Evolutionary conservation across 2,797 vertebrate species (phyloP), one percentile per base, ranked within the genome.

Genomic region (Gadopsis bispinosus): DNA sequence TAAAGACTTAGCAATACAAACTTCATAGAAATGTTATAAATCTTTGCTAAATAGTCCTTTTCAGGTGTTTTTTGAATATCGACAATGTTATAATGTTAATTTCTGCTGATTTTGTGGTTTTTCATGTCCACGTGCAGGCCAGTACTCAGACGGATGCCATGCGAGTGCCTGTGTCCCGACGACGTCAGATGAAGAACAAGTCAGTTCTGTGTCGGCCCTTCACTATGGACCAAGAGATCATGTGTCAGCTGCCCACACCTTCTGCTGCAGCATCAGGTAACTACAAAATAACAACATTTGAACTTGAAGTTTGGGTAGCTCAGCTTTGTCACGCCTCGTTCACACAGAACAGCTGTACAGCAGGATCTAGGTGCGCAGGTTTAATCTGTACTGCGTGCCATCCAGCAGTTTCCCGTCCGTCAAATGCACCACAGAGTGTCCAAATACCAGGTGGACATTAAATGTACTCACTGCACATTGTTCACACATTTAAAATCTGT

Each of bases 61-160:
- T 37, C 8, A 37, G 7, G 9, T 8, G 7, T 9, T 2, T 37
- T 37, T 37, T 37, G 35, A 37, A 37, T 6, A 37, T 7, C 9
- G 35, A 8, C 9, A 9, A 37, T 37, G 7, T 37, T 37, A 37
- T 26, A 26, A 26, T 37, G 2, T 9, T 37, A 10, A 41, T 12
- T 12, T 39, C 68, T 45, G 4, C 5, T 26, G 16, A 37, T 51
- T 20, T 16, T 37, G 8, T 10, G 9, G 35, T 77, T 35, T 31
- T 45, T 33, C 1, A 22, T 63, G 11, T 45, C 7, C 22, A 6
- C 56, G 5, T 55, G 9, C 88, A 99, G 98, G 98, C 97, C 64
- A 99, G 97, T 88, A 99, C 98, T 62, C 98, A 99, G 86, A 99
- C 98, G 0, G 98, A 99, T 65, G 95, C 96, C 85, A 95, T 96